phyloP scores from a whole-genome alignment of 1,140 invertebrate species.

The Xylocopa sonorina region DNA sequence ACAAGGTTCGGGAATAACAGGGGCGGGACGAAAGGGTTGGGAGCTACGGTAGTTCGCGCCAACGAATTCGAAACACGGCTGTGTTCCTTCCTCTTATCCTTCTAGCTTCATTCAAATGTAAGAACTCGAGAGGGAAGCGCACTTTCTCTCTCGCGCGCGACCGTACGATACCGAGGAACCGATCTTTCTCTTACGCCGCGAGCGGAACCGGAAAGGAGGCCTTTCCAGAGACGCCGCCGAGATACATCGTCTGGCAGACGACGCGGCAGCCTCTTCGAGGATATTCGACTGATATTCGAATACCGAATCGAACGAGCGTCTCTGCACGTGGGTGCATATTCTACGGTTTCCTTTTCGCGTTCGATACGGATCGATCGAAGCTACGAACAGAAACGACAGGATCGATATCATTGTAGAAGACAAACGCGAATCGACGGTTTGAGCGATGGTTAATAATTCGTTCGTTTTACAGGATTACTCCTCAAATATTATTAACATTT shows the following conservation, averaged over 20 bases:
- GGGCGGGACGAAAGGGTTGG: background rate
- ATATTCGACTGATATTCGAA: slow-evolving; percentile 37
- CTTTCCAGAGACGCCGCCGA: slow-evolving; percentile 21
- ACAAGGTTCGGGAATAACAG: slow-evolving; percentile 13
- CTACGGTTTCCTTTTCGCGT: background rate
- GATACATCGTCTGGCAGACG: slow-evolving; percentile 28
- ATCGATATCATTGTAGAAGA: no score
- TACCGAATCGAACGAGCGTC: background rate
- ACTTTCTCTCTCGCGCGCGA: slow-evolving; percentile 48
- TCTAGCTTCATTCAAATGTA: slow-evolving; percentile 56
- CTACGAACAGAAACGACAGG: background rate
- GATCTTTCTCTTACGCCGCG: slow-evolving; percentile 39
- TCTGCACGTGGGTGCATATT: background rate
- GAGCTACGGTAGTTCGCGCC: slow-evolving; percentile 40
- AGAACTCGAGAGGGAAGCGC: slow-evolving; percentile 54
- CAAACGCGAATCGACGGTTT: background rate
- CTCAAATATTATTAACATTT: background rate
- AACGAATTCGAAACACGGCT: slow-evolving; percentile 45
- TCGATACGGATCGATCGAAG: background rate
- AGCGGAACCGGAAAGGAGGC: slow-evolving; percentile 41
- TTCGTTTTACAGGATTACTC: no score
- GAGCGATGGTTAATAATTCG: background rate
- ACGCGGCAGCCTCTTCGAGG: background rate
- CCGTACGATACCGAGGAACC: slow-evolving; percentile 31
- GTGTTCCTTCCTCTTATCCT: slow-evolving; percentile 30